phyloP scores from a whole-genome alignment of 1,140 invertebrate genomes.

The Drosophila mojavensis region DNA sequence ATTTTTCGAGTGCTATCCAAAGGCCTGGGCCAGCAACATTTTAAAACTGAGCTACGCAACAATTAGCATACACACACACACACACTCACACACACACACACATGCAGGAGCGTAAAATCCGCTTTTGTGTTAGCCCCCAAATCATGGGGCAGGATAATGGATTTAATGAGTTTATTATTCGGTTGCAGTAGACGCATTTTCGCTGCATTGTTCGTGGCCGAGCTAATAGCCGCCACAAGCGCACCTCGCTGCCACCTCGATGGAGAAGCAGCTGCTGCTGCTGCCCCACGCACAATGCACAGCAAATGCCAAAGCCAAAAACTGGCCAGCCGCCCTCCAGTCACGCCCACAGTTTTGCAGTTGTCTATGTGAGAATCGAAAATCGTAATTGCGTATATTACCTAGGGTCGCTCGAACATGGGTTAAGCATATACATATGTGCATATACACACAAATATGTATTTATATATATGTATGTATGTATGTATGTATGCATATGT shows the following conservation, averaged over 20 bases:
- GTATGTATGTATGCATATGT: neutral
- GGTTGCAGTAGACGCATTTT: conserved; percentile 39
- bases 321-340: conserved; percentile 17
- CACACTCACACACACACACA: conserved; percentile 26
- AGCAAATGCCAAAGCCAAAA: conserved; percentile 47
- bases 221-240: neutral
- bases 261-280: neutral
- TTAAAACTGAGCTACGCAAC: conserved; percentile 37
- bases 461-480: neutral
- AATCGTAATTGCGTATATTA: conserved; percentile 39
- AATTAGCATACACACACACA: conserved; percentile 56
- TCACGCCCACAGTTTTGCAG: neutral
- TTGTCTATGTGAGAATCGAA: conserved; percentile 6
- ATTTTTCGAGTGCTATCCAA: conserved; percentile 17
- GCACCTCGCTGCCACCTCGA: conserved; percentile 30
- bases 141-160: conserved; percentile 75
- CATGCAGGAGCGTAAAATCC: conserved; percentile 46
- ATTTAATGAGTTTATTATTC: conserved; percentile 82
- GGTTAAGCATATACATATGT: conserved; percentile 1
- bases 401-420: neutral
- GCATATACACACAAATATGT: neutral
- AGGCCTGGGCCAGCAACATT: neutral
- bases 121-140: conserved; percentile 74
- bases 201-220: conserved; percentile 28
- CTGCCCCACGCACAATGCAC: conserved; percentile 4